These are phyloP conservation scores for Drosophila punjabiensis DNA, from an alignment of 1,140 invertebrate species.

Conservation along the genomic window DNA sequence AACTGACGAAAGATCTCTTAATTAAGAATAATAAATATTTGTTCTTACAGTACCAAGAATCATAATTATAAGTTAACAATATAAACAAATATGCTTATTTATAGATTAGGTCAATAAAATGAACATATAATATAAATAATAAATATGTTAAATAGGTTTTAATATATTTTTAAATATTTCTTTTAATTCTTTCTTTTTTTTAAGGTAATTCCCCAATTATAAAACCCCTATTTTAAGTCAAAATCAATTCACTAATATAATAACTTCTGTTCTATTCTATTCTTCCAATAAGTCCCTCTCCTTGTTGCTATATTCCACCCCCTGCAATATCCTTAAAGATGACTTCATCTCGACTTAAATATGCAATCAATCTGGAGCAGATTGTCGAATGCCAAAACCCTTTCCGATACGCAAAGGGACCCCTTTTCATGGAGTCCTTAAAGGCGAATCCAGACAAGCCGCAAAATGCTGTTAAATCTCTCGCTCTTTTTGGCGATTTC, in stretches of 20 bases:
- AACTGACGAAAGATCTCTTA: too few relatives aligned
- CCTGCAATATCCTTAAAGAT: not conserved
- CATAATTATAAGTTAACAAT: not conserved
- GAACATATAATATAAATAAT: not conserved
- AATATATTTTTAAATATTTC: too few relatives aligned
- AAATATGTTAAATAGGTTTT: not conserved
- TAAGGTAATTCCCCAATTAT: not conserved
- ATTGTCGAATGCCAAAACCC: conserved; percentile 17
- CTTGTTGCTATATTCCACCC: not conserved
- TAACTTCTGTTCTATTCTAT: not conserved
- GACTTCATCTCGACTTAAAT: conserved; percentile 31
- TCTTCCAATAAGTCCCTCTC: not conserved
- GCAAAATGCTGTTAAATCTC: conserved; percentile 57
- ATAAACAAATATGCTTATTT: too few relatives aligned
- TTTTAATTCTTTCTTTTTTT: not conserved
- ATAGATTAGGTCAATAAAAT: too few relatives aligned
- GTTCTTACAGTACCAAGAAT: not conserved
- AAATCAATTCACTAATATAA: not conserved
- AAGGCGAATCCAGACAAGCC: conserved; percentile 38
- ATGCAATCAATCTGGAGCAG: conserved; percentile 33
- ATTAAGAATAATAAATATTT: too few relatives aligned
- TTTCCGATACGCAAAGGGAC: conserved; percentile 12
- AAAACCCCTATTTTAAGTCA: not conserved
- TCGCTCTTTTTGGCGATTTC: conserved; percentile 22
- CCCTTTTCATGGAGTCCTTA: conserved; percentile 1